Conservation (phyloP, 1,140 invertebrate genomes). For the Ptiloglossa arizonensis region DNA sequence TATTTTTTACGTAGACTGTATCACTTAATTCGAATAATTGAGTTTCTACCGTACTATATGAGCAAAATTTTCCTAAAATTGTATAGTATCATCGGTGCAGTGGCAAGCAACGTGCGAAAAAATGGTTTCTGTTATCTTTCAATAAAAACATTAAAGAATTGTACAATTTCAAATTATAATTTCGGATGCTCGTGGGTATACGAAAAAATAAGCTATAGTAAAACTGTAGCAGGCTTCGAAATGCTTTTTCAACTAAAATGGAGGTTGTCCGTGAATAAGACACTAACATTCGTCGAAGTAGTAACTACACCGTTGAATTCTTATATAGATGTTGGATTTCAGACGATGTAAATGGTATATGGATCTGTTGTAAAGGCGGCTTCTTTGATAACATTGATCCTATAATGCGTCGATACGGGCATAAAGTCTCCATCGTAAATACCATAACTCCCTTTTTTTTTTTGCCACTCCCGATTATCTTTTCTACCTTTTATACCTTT, state of each 20-base stretch:
- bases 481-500: conserved; percentile 7
- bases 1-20: no score
- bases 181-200: background rate
- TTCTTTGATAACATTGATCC: conserved; percentile 75
- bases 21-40: no score
- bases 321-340: conserved; percentile 79
- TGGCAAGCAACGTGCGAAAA: no score
- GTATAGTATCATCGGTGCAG: no score
- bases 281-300: conserved; percentile 9
- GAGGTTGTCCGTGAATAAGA: background rate
- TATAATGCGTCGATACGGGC: conserved; percentile 75
- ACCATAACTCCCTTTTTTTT: conserved; percentile 63
- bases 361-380: conserved; percentile 78
- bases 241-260: background rate
- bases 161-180: background rate
- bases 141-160: no score
- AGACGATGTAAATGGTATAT: conserved; percentile 78
- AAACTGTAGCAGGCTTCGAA: background rate
- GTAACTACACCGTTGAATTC: conserved; percentile 48
- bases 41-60: no score
- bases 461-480: conserved; percentile 19
- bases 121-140: no score
- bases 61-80: no score
- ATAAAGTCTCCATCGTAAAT: conserved; percentile 74
- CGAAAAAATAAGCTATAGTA: background rate